Conservation (phyloP, 2,888 invertebrate genomes). For the Lycocerus yunnanus region DNA sequence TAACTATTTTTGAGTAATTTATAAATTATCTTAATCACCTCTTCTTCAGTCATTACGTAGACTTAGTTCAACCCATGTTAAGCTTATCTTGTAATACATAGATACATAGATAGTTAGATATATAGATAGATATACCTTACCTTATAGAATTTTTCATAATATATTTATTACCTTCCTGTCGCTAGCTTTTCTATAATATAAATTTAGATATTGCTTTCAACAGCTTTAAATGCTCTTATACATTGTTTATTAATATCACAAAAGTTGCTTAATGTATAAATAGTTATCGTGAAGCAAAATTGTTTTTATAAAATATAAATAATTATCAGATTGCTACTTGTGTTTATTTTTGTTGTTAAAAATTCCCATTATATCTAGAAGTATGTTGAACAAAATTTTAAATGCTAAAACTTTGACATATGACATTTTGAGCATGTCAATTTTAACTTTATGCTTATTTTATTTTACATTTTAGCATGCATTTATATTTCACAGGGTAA, state of each 20-base stretch:
- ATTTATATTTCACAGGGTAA: constrained; percentile 30
- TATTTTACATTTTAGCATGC: constrained; percentile 37
- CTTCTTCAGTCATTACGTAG: constrained; percentile 26
- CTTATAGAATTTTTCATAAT: constrained; percentile 26
- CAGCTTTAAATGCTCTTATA: constrained; percentile 28
- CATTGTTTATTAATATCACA: constrained; percentile 49
- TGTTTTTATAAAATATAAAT: constrained; percentile 51
- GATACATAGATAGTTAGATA: constrained; percentile 14
- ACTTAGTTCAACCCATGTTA: constrained; percentile 18
- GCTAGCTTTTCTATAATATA: constrained; percentile 36
- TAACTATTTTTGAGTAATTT: constrained; percentile 23
- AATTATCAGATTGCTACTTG: constrained; percentile 27
- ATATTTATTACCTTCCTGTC: constrained; percentile 31
- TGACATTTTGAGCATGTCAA: constrained; percentile 37
- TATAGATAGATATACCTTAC: constrained; percentile 25
- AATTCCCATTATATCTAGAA: constrained; percentile 7
- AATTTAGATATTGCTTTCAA: constrained; percentile 38
- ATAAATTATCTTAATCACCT: constrained; percentile 12
- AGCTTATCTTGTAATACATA: constrained; percentile 7
- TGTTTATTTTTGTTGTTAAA: neutral
- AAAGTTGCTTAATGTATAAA: constrained; percentile 35
- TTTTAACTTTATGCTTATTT: constrained; percentile 38
- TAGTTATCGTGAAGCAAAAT: constrained; percentile 49
- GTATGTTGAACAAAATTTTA: neutral
- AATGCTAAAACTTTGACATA: constrained; percentile 14